These are phyloP conservation scores for Fratercula arctica DNA, from an alignment of 2,797 vertebrate genomes.

Conservation along the genomic window DNA sequence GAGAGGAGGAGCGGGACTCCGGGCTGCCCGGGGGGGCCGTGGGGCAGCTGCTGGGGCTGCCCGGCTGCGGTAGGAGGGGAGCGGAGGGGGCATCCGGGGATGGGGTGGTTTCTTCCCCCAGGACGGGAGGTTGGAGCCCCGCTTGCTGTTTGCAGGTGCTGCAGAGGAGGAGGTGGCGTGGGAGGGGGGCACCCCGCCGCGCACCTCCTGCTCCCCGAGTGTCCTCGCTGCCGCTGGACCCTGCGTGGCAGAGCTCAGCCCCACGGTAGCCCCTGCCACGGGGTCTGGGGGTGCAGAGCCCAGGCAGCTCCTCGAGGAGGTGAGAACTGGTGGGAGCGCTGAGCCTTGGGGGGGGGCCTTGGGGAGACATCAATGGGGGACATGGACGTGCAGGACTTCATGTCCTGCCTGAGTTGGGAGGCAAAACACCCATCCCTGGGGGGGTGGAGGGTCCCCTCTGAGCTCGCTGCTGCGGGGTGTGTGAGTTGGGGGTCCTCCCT, in stretches of 20 bases:
- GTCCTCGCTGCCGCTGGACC: background rate
- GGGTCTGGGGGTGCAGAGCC: background rate
- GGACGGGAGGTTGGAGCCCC: background rate
- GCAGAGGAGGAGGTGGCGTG: background rate
- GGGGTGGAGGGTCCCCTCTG: background rate
- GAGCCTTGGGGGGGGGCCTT: accelerated
- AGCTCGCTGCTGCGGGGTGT: background rate
- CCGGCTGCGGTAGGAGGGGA: background rate
- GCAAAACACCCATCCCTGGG: background rate
- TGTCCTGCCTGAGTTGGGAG: background rate
- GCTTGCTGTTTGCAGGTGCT: background rate
- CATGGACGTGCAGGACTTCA: background rate
- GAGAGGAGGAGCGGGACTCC: background rate
- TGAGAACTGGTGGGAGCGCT: background rate
- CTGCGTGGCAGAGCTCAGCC: background rate
- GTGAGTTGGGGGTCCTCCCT: background rate
- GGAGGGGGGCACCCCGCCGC: background rate
- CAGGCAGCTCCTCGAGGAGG: background rate
- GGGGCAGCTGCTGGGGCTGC: background rate
- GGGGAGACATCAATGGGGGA: accelerated
- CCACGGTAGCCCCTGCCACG: accelerated
- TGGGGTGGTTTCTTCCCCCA: accelerated
- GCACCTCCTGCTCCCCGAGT: background rate
- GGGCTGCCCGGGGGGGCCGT: accelerated
- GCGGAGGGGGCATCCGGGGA: accelerated